phyloP scores from a whole-genome alignment of 2,888 invertebrate species.

The Zhengitettix transpicula region DNA sequence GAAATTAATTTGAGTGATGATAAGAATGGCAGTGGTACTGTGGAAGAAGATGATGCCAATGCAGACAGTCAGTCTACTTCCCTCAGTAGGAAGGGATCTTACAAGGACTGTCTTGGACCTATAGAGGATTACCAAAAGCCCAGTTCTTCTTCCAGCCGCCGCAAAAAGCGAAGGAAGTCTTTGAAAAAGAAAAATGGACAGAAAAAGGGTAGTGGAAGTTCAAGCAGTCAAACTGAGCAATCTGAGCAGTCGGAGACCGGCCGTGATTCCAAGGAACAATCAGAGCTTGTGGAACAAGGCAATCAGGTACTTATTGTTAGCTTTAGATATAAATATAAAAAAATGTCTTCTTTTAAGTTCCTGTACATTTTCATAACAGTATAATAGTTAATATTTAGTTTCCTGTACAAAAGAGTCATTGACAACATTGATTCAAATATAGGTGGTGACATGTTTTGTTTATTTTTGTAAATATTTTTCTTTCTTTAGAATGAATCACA shows the following conservation, averaged over 20 bases:
- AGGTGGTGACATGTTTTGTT: too few species aligned
- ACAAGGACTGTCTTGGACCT: not conserved
- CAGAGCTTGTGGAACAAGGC: too few species aligned
- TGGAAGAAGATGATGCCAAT: constrained; percentile 15
- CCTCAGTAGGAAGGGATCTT: not conserved
- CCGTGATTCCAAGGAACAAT: not conserved
- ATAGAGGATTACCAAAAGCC: constrained; percentile 2
- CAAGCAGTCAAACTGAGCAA: constrained; percentile 22
- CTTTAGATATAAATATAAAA: too few species aligned
- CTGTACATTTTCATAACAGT: too few species aligned
- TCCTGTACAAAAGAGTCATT: too few species aligned
- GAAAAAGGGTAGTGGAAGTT: constrained; percentile 7
- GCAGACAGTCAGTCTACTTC: not conserved
- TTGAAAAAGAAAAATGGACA: constrained; percentile 65
- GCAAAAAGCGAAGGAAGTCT: constrained; percentile 63
- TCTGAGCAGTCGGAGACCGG: constrained; percentile 10
- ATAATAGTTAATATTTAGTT: too few species aligned
- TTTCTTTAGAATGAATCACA: not conserved
- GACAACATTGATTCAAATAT: too few species aligned
- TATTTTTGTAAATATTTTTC: not conserved
- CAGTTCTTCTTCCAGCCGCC: constrained; percentile 37
- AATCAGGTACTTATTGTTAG: too few species aligned
- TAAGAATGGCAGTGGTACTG: constrained; percentile 12
- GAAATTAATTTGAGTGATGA: not conserved
- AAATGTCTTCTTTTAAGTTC: too few species aligned